Conservation (phyloP, 2,888 invertebrate genomes). For the Halocaridina rubra region DNA sequence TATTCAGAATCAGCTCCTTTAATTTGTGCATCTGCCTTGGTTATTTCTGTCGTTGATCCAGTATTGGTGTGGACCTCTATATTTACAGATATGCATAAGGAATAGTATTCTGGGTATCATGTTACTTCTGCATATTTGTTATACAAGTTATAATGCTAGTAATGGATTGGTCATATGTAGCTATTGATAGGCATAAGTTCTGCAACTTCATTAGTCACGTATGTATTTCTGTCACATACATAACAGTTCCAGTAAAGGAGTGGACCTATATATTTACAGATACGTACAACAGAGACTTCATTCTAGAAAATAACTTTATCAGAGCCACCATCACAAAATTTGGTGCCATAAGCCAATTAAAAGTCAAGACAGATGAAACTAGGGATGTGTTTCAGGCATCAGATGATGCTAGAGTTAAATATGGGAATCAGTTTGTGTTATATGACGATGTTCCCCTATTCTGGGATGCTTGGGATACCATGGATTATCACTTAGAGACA, state of each 20-base stretch:
- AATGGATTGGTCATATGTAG: too few species aligned
- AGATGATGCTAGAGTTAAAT: slow-evolving; percentile 66
- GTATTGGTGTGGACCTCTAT: too few species aligned
- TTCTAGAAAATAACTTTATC: slow-evolving; percentile 32
- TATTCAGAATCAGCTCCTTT: too few species aligned
- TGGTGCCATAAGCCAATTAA: slow-evolving; percentile 42
- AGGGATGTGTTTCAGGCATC: slow-evolving; percentile 63
- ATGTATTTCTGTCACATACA: too few species aligned
- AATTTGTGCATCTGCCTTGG: too few species aligned
- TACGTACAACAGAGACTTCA: background rate
- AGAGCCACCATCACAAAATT: slow-evolving; percentile 2
- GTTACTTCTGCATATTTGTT: too few species aligned
- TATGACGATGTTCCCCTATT: slow-evolving; percentile 71
- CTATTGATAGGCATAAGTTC: too few species aligned
- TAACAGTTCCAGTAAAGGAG: background rate
- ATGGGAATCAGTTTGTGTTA: slow-evolving; percentile 65
- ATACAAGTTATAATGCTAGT: too few species aligned
- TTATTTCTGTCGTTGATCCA: too few species aligned
- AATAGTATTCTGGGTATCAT: too few species aligned
- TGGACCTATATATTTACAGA: background rate
- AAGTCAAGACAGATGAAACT: background rate
- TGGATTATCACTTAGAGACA: slow-evolving; percentile 72
- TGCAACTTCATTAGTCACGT: too few species aligned
- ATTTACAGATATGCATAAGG: too few species aligned
- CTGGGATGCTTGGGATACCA: slow-evolving; percentile 74